These are phyloP conservation scores for Hypotaenidia philippensis DNA, from an alignment of 2,797 vertebrate genomes.

Conservation along the genomic window DNA sequence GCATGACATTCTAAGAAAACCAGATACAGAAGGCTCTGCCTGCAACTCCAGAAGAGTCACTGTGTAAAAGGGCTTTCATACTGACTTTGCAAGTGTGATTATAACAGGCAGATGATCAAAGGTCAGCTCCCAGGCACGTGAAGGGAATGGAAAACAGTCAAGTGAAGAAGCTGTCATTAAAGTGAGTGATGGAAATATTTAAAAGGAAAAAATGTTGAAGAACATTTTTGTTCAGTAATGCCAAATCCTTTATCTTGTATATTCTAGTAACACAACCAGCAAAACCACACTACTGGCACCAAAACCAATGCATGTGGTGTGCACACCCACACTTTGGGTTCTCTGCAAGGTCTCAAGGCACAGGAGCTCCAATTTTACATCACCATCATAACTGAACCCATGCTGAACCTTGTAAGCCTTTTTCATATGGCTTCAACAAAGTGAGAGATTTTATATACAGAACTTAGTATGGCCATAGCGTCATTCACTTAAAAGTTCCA, in stretches of 20 bases:
- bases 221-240: neutral
- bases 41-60: neutral
- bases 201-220: neutral
- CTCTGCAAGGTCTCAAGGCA: neutral
- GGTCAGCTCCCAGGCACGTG: conserved; percentile 28
- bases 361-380: neutral
- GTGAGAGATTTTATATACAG: neutral
- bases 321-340: neutral
- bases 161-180: conserved; percentile 31
- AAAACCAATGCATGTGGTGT: neutral
- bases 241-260: neutral
- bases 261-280: neutral
- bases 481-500: neutral
- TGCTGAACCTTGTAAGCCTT: neutral
- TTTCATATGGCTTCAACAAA: neutral
- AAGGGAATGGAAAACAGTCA: conserved; percentile 51
- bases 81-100: neutral
- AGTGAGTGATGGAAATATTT: conserved; percentile 46
- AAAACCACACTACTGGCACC: neutral
- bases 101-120: conserved; percentile 31
- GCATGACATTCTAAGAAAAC: neutral
- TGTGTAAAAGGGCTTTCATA: neutral
- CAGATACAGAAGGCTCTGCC: neutral
- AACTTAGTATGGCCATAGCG: neutral
- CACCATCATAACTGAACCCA: neutral